Evolutionary conservation across 1,140 invertebrate species (phyloP).

Genomic region (Chironomus tepperi): DNA sequence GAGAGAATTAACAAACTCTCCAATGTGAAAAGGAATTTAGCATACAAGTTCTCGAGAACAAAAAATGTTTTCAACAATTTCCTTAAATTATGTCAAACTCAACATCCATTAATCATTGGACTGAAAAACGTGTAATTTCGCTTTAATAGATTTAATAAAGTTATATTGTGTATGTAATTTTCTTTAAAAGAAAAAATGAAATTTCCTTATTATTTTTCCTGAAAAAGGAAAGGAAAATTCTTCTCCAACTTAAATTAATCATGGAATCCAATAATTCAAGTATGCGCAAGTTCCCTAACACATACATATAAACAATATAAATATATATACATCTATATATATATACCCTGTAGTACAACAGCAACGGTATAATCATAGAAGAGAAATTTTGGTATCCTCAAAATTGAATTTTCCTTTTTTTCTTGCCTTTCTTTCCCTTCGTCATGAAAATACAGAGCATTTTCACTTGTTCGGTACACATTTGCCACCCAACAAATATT

Average conservation of each 20-base stretch:
- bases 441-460: slow-evolving; percentile 12
- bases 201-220: not conserved
- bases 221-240: not conserved
- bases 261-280: slow-evolving; percentile 18
- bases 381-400: slow-evolving; percentile 5
- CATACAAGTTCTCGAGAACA: no score
- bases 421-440: not conserved
- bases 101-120: slow-evolving; percentile 8
- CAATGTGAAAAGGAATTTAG: no score
- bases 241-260: not conserved
- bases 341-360: not conserved
- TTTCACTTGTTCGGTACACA: slow-evolving; percentile 16
- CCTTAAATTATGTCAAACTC: not conserved
- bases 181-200: no score
- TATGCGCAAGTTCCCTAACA: slow-evolving; percentile 17
- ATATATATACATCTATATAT: no score
- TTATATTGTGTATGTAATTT: not conserved
- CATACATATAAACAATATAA: no score
- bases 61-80: not conserved
- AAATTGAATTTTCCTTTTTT: slow-evolving; percentile 12
- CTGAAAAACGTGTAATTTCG: not conserved
- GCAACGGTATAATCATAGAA: slow-evolving; percentile 15
- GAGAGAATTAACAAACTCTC: not conserved
- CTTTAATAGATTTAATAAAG: slow-evolving; percentile 15
- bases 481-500: slow-evolving; percentile 19